Percentiles rank a stretch among this genome's conserved stretches.
These are phyloP conservation scores for Archilochus colubris DNA, from an alignment of 2,113 vertebrate species.

Conservation along the genomic window DNA sequence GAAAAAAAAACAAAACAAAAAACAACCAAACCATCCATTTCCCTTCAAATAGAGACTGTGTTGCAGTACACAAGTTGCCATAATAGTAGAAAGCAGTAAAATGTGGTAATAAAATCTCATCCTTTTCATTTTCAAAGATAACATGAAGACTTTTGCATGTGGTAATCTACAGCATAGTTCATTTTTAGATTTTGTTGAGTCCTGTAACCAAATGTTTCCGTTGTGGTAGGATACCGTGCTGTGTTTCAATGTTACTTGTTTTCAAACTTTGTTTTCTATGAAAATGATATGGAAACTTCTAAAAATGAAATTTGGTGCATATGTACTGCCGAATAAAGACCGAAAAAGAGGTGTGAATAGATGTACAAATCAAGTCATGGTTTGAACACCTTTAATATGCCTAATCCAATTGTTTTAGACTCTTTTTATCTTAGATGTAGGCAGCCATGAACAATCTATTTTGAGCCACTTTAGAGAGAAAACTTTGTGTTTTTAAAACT, in stretches of 20 bases:
- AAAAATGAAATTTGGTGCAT: constrained; percentile 92
- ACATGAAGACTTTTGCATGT: constrained; percentile 91
- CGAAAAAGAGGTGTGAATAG: constrained; percentile 85
- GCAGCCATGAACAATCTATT: constrained; percentile 90
- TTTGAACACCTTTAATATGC: constrained; percentile 88
- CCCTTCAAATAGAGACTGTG: constrained; percentile 84
- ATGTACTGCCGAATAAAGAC: constrained; percentile 91
- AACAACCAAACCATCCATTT: constrained; percentile 64
- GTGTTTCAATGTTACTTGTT: constrained; percentile 94
- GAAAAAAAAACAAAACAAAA: constrained; percentile 30
- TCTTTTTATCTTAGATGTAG: constrained; percentile 89
- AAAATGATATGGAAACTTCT: constrained; percentile 91
- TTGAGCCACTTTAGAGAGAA: constrained; percentile 92
- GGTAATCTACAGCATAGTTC: constrained; percentile 93
- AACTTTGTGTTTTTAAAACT: constrained; percentile 84
- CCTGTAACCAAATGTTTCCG: constrained; percentile 90
- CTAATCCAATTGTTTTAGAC: constrained; percentile 88
- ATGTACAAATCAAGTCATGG: constrained; percentile 88
- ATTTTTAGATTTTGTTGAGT: constrained; percentile 95
- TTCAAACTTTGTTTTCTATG: constrained; percentile 90
- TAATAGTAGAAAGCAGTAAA: constrained; percentile 82
- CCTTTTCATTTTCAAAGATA: constrained; percentile 86
- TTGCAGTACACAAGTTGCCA: constrained; percentile 88
- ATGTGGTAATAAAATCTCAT: constrained; percentile 85
- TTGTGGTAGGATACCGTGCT: constrained; percentile 93